Base-by-base conservation (phyloP, 2,113 vertebrate species). In the Strix uralensis region DNA sequence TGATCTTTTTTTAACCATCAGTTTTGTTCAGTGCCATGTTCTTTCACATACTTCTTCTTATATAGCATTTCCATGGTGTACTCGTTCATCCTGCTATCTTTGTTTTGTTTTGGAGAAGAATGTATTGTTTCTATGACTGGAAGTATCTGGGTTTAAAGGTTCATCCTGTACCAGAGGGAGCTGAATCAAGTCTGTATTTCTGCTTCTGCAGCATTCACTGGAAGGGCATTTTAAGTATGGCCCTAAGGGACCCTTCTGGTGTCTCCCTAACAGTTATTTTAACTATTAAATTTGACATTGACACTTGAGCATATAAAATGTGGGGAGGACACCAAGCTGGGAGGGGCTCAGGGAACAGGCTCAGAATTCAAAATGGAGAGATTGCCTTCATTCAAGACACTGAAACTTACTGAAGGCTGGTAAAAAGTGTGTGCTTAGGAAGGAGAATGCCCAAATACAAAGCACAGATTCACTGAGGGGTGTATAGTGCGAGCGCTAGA, bases 11-110 rank as follows among this genome's bases (percentile, higher is more conserved):
- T 86, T 58, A 80, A 70, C 38, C 29, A 20, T 19, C 10, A 57
- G 32, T 72, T 67, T 42, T 69, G 30, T 73, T 81, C 34, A 69
- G 23, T 65, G 36, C 20, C 1, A 0, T 40, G 10, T 73, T 94
- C 16, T 42, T 70, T 89, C 46, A 30, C 0, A 0, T 49, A 6
- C 20, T 62, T 4, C 4, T 49, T 59, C 47, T 55, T 14, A 19
- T 21, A 1, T 13, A 58, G 14, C n/a, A 10, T 15, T 67, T 66
- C 16, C 14, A 6, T 12, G 10, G 34, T 16, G 13, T 23, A 38
- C 12, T 77, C 3, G 2, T 49, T 93, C 49, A 65, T 69, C n/a
- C 49, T 63, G 17, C 13, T 30, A 8, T 55, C 66, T 69, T 38
- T 46, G 11, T 23, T 79, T 46, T 57, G 18, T 42, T 83, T 66